These are phyloP conservation scores for Lycia hirtaria DNA, from an alignment of 2,888 invertebrate genomes.

Conservation along the genomic window DNA sequence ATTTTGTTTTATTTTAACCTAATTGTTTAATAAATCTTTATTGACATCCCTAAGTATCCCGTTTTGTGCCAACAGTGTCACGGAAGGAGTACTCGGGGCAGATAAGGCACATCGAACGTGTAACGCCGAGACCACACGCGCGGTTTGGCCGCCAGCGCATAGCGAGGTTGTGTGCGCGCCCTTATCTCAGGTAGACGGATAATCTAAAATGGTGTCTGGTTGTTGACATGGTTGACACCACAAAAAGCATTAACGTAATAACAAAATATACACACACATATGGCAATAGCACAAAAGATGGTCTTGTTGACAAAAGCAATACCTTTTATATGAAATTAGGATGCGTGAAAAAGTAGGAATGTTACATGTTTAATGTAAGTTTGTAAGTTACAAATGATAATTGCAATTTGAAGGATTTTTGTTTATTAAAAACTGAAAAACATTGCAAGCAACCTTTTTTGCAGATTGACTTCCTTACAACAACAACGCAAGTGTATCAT, in stretches of 20 bases:
- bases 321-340: no score
- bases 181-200: slow-evolving; percentile 14
- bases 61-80: slow-evolving; percentile 45
- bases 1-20: no score
- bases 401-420: no score
- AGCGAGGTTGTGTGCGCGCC: neutral
- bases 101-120: slow-evolving; percentile 55
- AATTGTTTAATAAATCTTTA: neutral
- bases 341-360: no score
- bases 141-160: neutral
- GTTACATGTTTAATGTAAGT: no score
- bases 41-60: slow-evolving; percentile 15
- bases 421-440: no score
- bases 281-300: no score
- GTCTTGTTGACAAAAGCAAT: no score
- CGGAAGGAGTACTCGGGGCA: slow-evolving; percentile 40
- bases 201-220: neutral
- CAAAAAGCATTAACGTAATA: neutral
- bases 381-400: no score
- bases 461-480: neutral
- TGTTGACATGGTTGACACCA: slow-evolving; percentile 2
- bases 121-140: slow-evolving; percentile 37
- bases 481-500: neutral
- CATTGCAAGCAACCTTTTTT: no score
- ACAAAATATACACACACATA: no score